A percentile compares a stretch with the other conserved stretches of the same genome.
phyloP scores from a whole-genome alignment of 2,888 invertebrate genomes.

The Drosophila mimica region DNA sequence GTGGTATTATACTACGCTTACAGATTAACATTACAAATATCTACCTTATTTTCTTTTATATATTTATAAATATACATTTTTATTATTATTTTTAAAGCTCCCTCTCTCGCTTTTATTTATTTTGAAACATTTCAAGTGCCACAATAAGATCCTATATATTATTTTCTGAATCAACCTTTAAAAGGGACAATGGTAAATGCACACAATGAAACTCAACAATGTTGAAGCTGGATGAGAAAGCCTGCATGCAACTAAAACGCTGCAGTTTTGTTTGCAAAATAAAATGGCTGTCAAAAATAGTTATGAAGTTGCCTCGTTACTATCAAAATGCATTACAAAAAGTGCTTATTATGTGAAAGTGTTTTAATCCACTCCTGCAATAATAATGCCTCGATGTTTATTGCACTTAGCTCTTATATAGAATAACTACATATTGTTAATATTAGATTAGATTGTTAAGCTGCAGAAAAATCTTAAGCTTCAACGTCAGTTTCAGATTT shows the following conservation, averaged over 20 bases:
- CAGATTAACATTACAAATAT: not conserved
- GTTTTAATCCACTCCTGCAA: not conserved
- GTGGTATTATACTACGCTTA: not conserved
- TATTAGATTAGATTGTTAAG: not conserved
- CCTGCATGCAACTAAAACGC: not conserved
- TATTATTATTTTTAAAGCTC: too few species aligned
- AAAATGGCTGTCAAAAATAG: constrained; percentile 5
- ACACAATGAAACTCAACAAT: not conserved
- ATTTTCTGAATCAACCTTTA: not conserved
- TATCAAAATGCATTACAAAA: not conserved
- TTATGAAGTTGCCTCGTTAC: constrained; percentile 31
- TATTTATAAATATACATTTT: not conserved
- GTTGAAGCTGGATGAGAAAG: not conserved
- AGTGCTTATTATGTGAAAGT: not conserved
- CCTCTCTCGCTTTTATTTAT: not conserved
- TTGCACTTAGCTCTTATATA: not conserved
- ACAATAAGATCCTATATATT: not conserved
- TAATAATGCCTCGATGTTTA: not conserved
- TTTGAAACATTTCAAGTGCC: not conserved
- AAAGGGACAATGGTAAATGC: not conserved
- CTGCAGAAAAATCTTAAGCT: not conserved
- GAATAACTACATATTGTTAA: not conserved
- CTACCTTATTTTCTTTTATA: not conserved
- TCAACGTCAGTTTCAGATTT: not conserved
- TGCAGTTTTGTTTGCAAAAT: constrained; percentile 18